Evolutionary conservation across 2,888 invertebrate genomes (phyloP).

Genomic region (Hirtodrosophila histrioides): DNA sequence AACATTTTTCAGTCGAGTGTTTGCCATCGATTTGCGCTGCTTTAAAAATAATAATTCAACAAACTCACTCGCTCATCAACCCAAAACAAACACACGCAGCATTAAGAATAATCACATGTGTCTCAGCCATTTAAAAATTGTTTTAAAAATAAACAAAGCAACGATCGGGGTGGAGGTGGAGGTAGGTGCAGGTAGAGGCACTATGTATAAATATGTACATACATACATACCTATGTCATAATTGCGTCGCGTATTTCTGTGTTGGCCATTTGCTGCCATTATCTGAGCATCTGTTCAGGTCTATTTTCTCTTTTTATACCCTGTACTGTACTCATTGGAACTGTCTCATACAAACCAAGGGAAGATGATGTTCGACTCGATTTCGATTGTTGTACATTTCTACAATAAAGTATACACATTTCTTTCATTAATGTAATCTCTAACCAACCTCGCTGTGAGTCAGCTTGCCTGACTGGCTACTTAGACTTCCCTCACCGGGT

Average conservation of each 20-base stretch:
- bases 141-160: conserved; percentile 63
- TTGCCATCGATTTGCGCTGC: conserved; percentile 2
- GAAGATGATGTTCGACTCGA: too few relatives aligned
- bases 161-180: neutral
- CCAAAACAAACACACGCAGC: conserved; percentile 9
- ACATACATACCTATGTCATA: conserved; percentile 51
- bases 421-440: too few relatives aligned
- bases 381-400: too few relatives aligned
- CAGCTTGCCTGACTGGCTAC: too few relatives aligned
- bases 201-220: conserved; percentile 10
- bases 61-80: conserved; percentile 7
- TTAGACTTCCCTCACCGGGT: too few relatives aligned
- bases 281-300: conserved; percentile 55
- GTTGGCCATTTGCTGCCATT: conserved; percentile 36
- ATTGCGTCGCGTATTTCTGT: conserved; percentile 57
- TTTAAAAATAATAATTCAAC: conserved; percentile 25
- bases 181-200: conserved; percentile 1
- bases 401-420: too few relatives aligned
- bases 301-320: conserved; percentile 24
- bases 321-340: too few relatives aligned
- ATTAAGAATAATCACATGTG: conserved; percentile 33
- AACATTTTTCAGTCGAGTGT: conserved; percentile 9
- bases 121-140: conserved; percentile 44
- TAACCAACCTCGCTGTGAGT: too few relatives aligned
- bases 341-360: too few relatives aligned